A percentile compares a stretch with the other conserved stretches of the same genome.
These are phyloP conservation scores for Philaethria dido DNA, from an alignment of 2,888 invertebrate species.

Conservation along the genomic window DNA sequence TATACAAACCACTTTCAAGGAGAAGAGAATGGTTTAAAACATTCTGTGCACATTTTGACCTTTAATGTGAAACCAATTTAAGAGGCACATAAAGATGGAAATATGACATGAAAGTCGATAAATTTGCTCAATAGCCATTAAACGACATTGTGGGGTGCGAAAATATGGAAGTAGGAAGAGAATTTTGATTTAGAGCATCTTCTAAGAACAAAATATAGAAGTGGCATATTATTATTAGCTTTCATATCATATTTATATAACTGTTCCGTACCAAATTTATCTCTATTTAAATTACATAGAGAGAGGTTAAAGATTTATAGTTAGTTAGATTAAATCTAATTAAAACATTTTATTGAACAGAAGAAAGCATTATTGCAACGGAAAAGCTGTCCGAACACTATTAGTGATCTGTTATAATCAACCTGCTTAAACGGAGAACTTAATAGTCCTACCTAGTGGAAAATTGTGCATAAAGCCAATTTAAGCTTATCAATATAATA, in stretches of 20 bases:
- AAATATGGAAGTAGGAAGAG: constrained; percentile 78
- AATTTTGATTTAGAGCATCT: constrained; percentile 75
- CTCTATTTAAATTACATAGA: too few species aligned
- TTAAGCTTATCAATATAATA: too few species aligned
- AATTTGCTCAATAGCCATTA: constrained; percentile 82
- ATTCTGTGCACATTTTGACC: constrained; percentile 30
- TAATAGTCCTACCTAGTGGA: too few species aligned
- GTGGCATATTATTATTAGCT: constrained; percentile 43
- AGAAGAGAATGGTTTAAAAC: neutral
- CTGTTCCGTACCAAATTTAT: neutral
- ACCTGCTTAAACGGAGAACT: too few species aligned
- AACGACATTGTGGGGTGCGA: constrained; percentile 78
- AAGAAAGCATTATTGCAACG: too few species aligned
- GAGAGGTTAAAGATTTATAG: neutral
- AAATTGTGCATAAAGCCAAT: too few species aligned
- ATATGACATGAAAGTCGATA: constrained; percentile 80
- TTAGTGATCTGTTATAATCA: too few species aligned
- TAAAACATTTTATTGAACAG: too few species aligned
- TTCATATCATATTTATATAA: neutral
- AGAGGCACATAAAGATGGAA: constrained; percentile 75
- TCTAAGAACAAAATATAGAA: constrained; percentile 51
- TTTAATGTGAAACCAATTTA: constrained; percentile 58
- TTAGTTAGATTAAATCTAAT: too few species aligned
- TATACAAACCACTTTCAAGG: neutral
- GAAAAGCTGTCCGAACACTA: too few species aligned